These are phyloP conservation scores for Sphyrna mokarran DNA, from an alignment of 2,113 vertebrate genomes.

Conservation along the genomic window DNA sequence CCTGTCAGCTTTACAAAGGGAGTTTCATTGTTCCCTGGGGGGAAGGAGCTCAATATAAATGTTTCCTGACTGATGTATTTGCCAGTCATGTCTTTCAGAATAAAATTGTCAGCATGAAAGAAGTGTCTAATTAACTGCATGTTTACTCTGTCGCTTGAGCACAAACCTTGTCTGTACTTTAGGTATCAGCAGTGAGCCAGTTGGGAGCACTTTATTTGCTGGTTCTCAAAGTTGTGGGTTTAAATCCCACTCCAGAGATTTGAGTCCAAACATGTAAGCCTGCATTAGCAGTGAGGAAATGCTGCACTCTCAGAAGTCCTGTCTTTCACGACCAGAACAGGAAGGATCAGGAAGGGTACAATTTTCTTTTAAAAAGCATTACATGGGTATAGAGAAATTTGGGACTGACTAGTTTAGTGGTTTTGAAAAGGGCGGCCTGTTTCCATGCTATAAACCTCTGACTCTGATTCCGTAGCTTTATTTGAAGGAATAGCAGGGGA, in stretches of 20 bases:
- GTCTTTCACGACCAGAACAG: background rate
- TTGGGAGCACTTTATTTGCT: background rate
- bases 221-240: background rate
- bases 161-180: background rate
- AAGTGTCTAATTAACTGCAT: background rate
- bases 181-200: background rate
- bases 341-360: background rate
- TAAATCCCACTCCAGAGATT: background rate
- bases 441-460: too few species aligned
- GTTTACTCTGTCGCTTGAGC: background rate
- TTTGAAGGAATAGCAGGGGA: background rate
- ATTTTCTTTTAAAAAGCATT: too few species aligned
- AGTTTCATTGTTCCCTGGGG: background rate
- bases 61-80: constrained; percentile 5
- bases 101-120: constrained; percentile 28
- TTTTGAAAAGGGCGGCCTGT: too few species aligned
- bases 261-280: background rate
- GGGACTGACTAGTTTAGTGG: too few species aligned
- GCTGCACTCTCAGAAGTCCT: background rate
- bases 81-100: background rate
- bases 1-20: too few species aligned
- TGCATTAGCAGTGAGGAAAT: background rate
- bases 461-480: too few species aligned
- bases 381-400: too few species aligned
- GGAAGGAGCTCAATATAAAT: background rate